Evolutionary conservation across 2,113 vertebrate genomes (phyloP).

Genomic region (Argyrosomus japonicus): DNA sequence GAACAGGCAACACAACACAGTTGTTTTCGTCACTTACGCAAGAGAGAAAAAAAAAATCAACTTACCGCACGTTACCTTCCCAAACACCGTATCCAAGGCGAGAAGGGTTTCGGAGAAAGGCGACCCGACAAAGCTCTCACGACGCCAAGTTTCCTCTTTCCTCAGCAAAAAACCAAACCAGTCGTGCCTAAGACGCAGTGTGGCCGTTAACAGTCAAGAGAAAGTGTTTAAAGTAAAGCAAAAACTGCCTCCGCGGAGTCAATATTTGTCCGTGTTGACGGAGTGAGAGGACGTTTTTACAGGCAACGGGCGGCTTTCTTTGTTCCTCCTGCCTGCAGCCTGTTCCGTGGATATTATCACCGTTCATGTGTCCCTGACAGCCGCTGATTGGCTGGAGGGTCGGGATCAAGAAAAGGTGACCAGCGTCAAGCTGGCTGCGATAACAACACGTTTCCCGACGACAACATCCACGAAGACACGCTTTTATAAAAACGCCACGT

Average conservation of each 20-base stretch:
- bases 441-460: neutral
- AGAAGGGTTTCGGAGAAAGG: neutral
- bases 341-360: slow-evolving; percentile 59
- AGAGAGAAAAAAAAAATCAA: neutral
- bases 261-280: neutral
- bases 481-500: fast-evolving
- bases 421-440: slow-evolving; percentile 6
- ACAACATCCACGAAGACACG: neutral
- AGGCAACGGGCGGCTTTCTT: slow-evolving; percentile 58
- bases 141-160: slow-evolving; percentile 59
- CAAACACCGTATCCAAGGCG: slow-evolving; percentile 11
- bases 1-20: neutral
- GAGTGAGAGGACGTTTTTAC: slow-evolving; percentile 2
- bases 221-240: neutral
- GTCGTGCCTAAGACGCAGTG: neutral
- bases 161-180: neutral
- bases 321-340: slow-evolving; percentile 71
- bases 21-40: too few species aligned
- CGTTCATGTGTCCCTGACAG: slow-evolving; percentile 67
- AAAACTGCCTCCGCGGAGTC: neutral
- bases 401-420: slow-evolving; percentile 79
- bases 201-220: neutral
- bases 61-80: slow-evolving; percentile 42
- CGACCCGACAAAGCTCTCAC: slow-evolving; percentile 38
- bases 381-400: slow-evolving; percentile 78